Conservation (phyloP, 2,797 vertebrate genomes). For the Ctenosaura bakeri region DNA sequence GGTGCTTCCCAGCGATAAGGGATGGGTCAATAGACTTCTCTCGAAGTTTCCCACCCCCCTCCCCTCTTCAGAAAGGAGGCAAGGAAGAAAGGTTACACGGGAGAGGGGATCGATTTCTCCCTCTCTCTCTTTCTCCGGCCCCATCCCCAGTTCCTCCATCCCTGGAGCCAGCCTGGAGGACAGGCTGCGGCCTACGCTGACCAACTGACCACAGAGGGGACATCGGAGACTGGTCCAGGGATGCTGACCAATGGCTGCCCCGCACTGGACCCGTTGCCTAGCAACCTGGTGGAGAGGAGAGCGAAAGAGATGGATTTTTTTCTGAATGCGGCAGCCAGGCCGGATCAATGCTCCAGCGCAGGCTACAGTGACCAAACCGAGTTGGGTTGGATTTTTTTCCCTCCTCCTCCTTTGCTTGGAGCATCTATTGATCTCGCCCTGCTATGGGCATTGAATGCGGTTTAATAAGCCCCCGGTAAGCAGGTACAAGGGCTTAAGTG, state of each 20-base stretch:
- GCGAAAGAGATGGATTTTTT: slow-evolving; percentile 80
- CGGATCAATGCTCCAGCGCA: slow-evolving; percentile 82
- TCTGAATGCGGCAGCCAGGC: slow-evolving; percentile 78
- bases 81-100: slow-evolving; percentile 76
- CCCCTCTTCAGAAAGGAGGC: slow-evolving; percentile 13
- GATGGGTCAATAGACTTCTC: slow-evolving; percentile 81
- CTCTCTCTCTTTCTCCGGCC: slow-evolving; percentile 23
- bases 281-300: slow-evolving; percentile 79
- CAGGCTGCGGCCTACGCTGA: slow-evolving; percentile 75
- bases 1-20: slow-evolving; percentile 76
- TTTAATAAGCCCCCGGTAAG: slow-evolving; percentile 80
- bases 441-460: slow-evolving; percentile 84
- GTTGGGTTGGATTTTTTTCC: slow-evolving; percentile 62
- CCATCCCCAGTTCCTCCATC: slow-evolving; percentile 38
- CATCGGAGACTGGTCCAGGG: slow-evolving; percentile 51
- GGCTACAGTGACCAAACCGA: slow-evolving; percentile 80
- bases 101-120: slow-evolving; percentile 76
- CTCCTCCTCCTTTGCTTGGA: slow-evolving; percentile 73
- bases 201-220: slow-evolving; percentile 81
- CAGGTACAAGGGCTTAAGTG: slow-evolving; percentile 79
- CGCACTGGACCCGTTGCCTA: slow-evolving; percentile 79
- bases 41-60: slow-evolving; percentile 60
- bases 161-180: slow-evolving; percentile 76
- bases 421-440: slow-evolving; percentile 83
- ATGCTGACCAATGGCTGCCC: slow-evolving; percentile 76